Conservation (phyloP, 2,797 vertebrate species). For the Peromyscus eremicus region DNA sequence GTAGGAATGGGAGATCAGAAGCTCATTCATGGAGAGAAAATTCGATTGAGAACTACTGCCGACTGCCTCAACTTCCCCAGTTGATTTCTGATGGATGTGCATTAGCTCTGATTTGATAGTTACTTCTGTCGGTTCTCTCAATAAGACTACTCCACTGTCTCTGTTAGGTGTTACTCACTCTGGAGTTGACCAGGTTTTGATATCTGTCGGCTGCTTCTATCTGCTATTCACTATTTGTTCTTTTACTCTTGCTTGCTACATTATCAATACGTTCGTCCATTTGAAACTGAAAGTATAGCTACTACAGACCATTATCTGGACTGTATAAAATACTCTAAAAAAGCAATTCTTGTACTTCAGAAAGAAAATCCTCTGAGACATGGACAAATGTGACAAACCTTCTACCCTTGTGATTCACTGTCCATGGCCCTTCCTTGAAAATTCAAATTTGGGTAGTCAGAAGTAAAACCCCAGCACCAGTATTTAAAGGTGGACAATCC, state of each 20-base stretch:
- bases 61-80: not conserved
- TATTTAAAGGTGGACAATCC: not conserved
- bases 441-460: conserved; percentile 16
- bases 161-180: not conserved
- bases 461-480: not conserved
- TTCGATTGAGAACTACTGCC: not conserved
- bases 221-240: not conserved
- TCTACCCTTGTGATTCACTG: not conserved
- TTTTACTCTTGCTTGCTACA: not conserved
- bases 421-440: not conserved
- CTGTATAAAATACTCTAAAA: not conserved
- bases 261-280: not conserved
- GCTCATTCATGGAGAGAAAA: not conserved
- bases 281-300: not conserved
- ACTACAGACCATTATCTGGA: not conserved
- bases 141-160: not conserved
- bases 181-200: not conserved
- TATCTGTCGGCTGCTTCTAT: not conserved
- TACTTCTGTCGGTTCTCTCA: not conserved
- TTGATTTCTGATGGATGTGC: not conserved
- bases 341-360: conserved; percentile 32
- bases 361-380: conserved; percentile 1
- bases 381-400: not conserved
- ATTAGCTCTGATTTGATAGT: not conserved
- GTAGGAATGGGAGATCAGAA: not conserved